Conservation (phyloP, 2,888 invertebrate species). For the Lepidocyrtinus sp. region DNA sequence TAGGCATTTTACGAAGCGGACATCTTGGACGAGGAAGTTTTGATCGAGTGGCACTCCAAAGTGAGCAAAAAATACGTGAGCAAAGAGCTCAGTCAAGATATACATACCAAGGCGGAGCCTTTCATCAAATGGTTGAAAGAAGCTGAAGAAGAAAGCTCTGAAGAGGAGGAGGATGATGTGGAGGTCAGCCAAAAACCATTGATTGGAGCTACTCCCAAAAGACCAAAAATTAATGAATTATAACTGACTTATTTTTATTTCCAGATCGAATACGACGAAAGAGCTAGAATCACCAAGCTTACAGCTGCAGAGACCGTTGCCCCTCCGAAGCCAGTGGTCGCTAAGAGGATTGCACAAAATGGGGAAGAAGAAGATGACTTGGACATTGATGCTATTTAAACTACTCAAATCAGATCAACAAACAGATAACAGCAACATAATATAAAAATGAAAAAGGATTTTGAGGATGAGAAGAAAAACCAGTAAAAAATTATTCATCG, state of each 20-base stretch:
- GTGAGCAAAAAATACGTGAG: constrained; percentile 95
- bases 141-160: constrained; percentile 92
- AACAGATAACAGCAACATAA: too few species aligned
- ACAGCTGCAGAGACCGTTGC: constrained; percentile 77
- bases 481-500: too few species aligned
- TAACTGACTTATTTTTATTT: too few species aligned
- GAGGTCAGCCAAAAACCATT: constrained; percentile 74
- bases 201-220: neutral
- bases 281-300: constrained; percentile 83
- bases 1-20: constrained; percentile 94
- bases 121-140: constrained; percentile 98
- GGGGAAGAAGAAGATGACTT: constrained; percentile 87
- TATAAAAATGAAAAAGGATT: too few species aligned
- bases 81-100: constrained; percentile 91
- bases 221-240: too few species aligned
- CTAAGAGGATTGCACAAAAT: constrained; percentile 71
- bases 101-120: constrained; percentile 91
- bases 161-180: constrained; percentile 81
- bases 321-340: constrained; percentile 41
- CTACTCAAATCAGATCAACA: constrained; percentile 7
- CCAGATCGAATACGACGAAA: constrained; percentile 91
- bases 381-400: constrained; percentile 93
- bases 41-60: constrained; percentile 97
- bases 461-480: too few species aligned
- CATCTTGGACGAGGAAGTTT: constrained; percentile 93